Evolutionary conservation across 2,888 invertebrate species (phyloP).

Genomic region (Caenorhabditis sulstoni): DNA sequence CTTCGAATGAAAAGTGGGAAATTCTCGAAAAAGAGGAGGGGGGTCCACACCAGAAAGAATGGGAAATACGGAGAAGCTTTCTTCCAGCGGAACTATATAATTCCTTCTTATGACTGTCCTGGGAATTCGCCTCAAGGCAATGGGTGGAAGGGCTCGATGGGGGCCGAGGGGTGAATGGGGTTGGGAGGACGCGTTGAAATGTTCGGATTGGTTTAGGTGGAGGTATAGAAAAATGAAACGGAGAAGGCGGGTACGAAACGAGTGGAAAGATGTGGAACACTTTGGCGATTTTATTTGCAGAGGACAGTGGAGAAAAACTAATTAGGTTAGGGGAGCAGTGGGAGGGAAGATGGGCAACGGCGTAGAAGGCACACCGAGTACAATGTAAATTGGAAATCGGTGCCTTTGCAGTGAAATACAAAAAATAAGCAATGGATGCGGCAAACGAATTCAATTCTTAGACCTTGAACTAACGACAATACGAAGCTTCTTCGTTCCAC

Average conservation of each 20-base stretch:
- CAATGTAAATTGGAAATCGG: constrained; percentile 24
- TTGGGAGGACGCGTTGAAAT: constrained; percentile 22
- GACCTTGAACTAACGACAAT: neutral
- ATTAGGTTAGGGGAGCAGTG: constrained; percentile 40
- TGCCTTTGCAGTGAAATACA: constrained; percentile 10
- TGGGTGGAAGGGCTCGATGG: neutral
- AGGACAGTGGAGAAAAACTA: constrained; percentile 52
- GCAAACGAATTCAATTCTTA: neutral
- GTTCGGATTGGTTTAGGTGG: constrained; percentile 22
- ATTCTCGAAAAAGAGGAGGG: neutral
- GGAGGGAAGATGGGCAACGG: constrained; percentile 30
- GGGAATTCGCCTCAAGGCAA: constrained; percentile 61
- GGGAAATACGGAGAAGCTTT: constrained; percentile 16
- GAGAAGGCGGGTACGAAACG: constrained; percentile 8
- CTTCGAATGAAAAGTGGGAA: constrained; percentile 41
- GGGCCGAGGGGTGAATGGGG: neutral
- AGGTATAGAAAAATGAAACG: constrained; percentile 5
- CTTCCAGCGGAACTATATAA: constrained; percentile 61
- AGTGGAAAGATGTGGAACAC: constrained; percentile 31
- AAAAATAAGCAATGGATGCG: too few relatives aligned
- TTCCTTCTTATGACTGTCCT: constrained; percentile 64
- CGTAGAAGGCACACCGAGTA: constrained; percentile 6
- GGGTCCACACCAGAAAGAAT: constrained; percentile 36
- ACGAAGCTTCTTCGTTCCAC: neutral
- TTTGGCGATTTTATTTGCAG: constrained; percentile 45